Evolutionary conservation across 1,140 invertebrate genomes (phyloP), one percentile per base, ranked within the genome.

Genomic region (Babylonia areolata): DNA sequence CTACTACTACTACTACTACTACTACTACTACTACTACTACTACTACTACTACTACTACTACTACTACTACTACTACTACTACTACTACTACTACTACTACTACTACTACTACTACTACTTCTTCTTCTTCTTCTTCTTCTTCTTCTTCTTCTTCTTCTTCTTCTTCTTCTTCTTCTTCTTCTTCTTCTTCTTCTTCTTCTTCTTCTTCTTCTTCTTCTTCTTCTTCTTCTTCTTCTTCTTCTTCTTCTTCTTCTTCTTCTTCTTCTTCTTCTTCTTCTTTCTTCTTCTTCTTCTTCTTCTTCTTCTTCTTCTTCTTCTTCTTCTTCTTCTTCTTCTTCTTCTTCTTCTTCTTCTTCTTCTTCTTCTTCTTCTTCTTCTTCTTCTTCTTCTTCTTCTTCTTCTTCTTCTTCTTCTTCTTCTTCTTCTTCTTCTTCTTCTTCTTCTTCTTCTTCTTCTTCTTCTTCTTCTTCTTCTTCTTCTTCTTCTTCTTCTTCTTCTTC

Each of bases 1-100:
- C 64, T 87, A 75, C 71, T 85, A 75, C 83, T 87, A 37, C 86
- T 85, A 75, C 73, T 85, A 85, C 81, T 87, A 75, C 81, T 85
- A 75, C 86, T 77, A 75, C 64, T 85, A 75, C 82, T 85, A 75
- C 86, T 51, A 64, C 85, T 51, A 51, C 46, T 51, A 51, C 46
- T 51, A 51, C 46, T 51, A 51, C 46, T 20, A 51, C 20, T 51
- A 75, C 81, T 85, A 75, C 86, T 77, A 75, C 64, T 85, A 75
- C 82, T 85, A 75, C 86, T 51, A 64, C 85, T 51, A 51, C 46
- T 51, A 51, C 46, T 51, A 51, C 46, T 51, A 51, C 46, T 20
- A 51, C 20, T 51, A 51, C 20, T 51, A 51, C 20, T 51, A 51
- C 20, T 51, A 51, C 20, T 51, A 51, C 20, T 51, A 51, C 20